Percentiles rank a stretch among this genome's conserved stretches.
phyloP scores from a whole-genome alignment of 2,797 vertebrate species.

The Microhierax caerulescens region DNA sequence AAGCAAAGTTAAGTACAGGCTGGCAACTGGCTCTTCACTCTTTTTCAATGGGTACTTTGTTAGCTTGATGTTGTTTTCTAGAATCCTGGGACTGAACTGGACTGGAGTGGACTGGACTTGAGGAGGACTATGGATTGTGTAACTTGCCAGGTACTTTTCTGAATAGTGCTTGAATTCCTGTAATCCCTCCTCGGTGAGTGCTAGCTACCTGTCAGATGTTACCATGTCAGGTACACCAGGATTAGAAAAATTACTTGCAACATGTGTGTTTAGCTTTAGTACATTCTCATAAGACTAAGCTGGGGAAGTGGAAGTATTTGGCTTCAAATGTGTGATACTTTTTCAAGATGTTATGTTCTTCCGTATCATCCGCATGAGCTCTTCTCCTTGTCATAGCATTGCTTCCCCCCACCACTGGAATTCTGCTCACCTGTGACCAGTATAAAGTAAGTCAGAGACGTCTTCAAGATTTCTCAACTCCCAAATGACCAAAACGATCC shows the following conservation, averaged over 20 bases:
- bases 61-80: neutral
- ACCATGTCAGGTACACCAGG: neutral
- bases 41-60: neutral
- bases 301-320: neutral
- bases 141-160: neutral
- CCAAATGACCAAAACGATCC: neutral
- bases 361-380: accelerated
- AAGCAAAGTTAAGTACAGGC: neutral
- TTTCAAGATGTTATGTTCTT: neutral
- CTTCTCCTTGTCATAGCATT: neutral
- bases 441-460: neutral
- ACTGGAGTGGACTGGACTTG: too few relatives aligned
- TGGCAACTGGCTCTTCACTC: neutral
- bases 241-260: neutral
- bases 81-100: neutral
- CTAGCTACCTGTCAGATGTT: neutral
- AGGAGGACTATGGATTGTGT: neutral
- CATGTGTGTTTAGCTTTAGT: neutral
- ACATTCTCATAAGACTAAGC: neutral
- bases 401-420: neutral
- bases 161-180: neutral
- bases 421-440: neutral
- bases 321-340: neutral
- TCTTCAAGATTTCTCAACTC: neutral
- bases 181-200: neutral